Evolutionary conservation across 2,888 invertebrate species (phyloP).

Genomic region (Zootermopsis nevadensis): DNA sequence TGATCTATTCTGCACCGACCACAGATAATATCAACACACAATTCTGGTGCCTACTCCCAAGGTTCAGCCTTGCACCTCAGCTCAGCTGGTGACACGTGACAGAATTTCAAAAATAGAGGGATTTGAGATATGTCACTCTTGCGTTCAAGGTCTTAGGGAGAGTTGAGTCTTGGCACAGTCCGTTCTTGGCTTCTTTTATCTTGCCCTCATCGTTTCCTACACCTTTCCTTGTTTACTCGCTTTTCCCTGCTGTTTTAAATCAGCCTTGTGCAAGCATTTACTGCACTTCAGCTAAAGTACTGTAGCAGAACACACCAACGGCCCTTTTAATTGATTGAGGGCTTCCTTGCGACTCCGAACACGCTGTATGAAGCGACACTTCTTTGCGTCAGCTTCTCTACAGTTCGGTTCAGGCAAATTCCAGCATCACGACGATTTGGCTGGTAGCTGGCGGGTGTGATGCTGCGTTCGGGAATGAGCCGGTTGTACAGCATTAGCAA

Average conservation of each 20-base stretch:
- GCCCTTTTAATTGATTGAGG: background rate
- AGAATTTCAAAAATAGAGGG: background rate
- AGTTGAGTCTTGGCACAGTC: background rate
- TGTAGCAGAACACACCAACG: background rate
- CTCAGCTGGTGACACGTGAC: background rate
- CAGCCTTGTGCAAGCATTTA: background rate
- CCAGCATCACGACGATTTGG: too few species aligned
- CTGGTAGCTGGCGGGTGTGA: too few species aligned
- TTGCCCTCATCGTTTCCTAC: slow-evolving; percentile 1
- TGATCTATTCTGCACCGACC: too few species aligned
- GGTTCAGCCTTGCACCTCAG: background rate
- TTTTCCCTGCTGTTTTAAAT: background rate
- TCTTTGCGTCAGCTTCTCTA: too few species aligned
- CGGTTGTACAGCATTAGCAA: too few species aligned
- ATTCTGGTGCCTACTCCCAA: background rate
- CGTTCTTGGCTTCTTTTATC: slow-evolving; percentile 14
- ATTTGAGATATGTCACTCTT: background rate
- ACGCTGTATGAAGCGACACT: too few species aligned
- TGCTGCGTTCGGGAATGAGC: too few species aligned
- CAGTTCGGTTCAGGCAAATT: too few species aligned
- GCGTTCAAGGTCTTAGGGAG: slow-evolving; percentile 11
- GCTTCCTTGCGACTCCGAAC: background rate
- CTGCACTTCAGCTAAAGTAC: background rate
- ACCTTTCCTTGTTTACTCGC: background rate
- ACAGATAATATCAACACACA: too few species aligned